Percentiles rank a stretch among this genome's conserved stretches.
phyloP scores from a whole-genome alignment of 2,888 invertebrate genomes.

The Sinhomidia bicolor region DNA sequence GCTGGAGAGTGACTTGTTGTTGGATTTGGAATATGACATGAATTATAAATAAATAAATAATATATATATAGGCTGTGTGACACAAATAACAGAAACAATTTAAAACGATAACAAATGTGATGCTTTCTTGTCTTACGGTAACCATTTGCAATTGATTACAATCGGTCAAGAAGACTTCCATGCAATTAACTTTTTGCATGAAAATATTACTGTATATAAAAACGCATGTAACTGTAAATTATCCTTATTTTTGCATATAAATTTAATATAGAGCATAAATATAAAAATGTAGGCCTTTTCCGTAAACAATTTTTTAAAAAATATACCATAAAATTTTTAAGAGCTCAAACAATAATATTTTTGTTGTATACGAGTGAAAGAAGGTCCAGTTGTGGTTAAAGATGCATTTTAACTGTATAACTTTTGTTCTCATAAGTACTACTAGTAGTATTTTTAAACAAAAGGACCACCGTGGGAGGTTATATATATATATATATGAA shows the following conservation, averaged over 20 bases:
- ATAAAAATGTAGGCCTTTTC: conserved; percentile 77
- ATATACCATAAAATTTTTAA: no score
- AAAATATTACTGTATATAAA: neutral
- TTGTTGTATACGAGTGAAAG: neutral
- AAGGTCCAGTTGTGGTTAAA: conserved; percentile 8
- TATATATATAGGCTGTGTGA: conserved; percentile 1
- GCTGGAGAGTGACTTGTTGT: conserved; percentile 40
- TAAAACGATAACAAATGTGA: neutral
- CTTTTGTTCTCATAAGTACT: neutral
- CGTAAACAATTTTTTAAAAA: neutral
- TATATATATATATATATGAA: no score
- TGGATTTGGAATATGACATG: conserved; percentile 77
- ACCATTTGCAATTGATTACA: conserved; percentile 1
- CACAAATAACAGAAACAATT: neutral
- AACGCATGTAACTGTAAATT: neutral
- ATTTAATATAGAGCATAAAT: conserved; percentile 50
- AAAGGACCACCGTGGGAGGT: conserved; percentile 37
- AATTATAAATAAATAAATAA: neutral
- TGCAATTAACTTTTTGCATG: neutral
- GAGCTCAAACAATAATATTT: neutral
- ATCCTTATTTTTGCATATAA: neutral
- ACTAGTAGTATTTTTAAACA: neutral
- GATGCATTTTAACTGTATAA: neutral
- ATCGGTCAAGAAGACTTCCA: neutral
- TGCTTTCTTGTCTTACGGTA: conserved; percentile 8